Base-by-base conservation (phyloP, 2,888 invertebrate genomes). In the Leptogaster cylindrica region DNA sequence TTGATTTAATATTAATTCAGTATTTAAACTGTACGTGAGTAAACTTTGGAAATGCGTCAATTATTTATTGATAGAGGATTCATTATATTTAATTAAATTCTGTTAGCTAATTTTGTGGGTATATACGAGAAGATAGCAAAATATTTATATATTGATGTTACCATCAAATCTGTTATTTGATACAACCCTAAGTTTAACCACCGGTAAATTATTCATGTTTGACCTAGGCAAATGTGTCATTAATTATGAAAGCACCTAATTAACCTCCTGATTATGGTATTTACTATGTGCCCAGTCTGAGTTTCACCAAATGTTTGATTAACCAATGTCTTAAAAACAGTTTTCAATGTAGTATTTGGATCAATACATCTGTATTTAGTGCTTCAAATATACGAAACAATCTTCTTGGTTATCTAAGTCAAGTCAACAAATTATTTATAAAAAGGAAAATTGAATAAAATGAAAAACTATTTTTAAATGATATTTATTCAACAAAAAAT, bases 241-340 rank as follows among this genome's bases (percentile, higher is more conserved):
- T 55, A 55, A 55, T 55, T 36, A 55, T 55, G 36, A 36, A 55
- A 23, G 55, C n/a, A 23, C 20, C 36, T 55, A 55, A 55, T 55
- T 55, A 55, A 36, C 36, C 55, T 55, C 36, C 55, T 55, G 55
- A 39, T 55, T 55, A 55, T 55, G 55, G 20, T 55, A 55, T 55
- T 55, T 55, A 23, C 55, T 55, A n/a, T n/a, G n/a, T n/a, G n/a
- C n/a, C n/a, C n/a, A n/a, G n/a, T n/a, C n/a, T n/a, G n/a, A n/a
- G n/a, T n/a, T n/a, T n/a, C n/a, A n/a, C n/a, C n/a, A n/a, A 14
- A 36, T 55, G 25, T 55, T 55, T 55, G 12, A 33, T 39, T 25
- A 20, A 16, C 16, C 46, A 12, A 46, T n/a, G n/a, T n/a, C n/a
- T n/a, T n/a, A n/a, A n/a, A n/a, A n/a, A n/a, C n/a, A n/a, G n/a